Evolutionary conservation across 2,797 vertebrate genomes (phyloP), one percentile per base, ranked within the genome.

Genomic region (Lerista edwardsae): DNA sequence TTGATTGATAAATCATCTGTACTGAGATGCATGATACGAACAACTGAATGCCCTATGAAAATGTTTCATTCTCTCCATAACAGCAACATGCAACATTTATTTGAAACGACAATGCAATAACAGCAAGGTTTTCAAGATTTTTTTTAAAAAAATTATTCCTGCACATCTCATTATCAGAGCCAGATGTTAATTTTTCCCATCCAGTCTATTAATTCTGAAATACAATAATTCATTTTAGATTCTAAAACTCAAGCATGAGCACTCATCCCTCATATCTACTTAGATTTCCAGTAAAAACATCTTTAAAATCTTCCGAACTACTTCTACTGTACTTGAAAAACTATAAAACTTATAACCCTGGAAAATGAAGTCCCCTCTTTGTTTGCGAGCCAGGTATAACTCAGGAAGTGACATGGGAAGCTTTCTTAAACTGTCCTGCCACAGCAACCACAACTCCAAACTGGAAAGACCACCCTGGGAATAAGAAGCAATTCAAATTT

Each of bases 291-390:
- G 81, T 59, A 59, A 87, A 88, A 91, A 91, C 85, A 82, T 88
- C 79, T 88, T 84, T 72, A 44, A 88, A 88, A 79, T 90, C 74
- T 86, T 91, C 88, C 73, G 71, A 89, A 93, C 61, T 73, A 87
- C 86, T 89, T 85, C 77, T 94, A 81, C 62, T 88, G 68, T 72
- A 83, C 61, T 89, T 80, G 64, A 93, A 84, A 89, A 89, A 84
- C 47, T 80, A 19, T 67, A 91, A 85, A 91, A 51, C 71, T 75
- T 87, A 55, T 74, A 87, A 55, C 64, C 69, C 27, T 51, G 71
- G 77, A 69, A 86, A 90, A 83, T 1, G 77, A 61, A 23, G 84
- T 84, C 61, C 65, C 77, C 57, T 23, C 1, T 88, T 88, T 85
- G 71, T 90, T 78, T 62, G 44, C 79, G 51, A 15, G 1, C n/a